Evolutionary conservation across 2,888 invertebrate species (phyloP), one percentile per base, ranked within the genome.

Genomic region (Monoplex corrugatus): DNA sequence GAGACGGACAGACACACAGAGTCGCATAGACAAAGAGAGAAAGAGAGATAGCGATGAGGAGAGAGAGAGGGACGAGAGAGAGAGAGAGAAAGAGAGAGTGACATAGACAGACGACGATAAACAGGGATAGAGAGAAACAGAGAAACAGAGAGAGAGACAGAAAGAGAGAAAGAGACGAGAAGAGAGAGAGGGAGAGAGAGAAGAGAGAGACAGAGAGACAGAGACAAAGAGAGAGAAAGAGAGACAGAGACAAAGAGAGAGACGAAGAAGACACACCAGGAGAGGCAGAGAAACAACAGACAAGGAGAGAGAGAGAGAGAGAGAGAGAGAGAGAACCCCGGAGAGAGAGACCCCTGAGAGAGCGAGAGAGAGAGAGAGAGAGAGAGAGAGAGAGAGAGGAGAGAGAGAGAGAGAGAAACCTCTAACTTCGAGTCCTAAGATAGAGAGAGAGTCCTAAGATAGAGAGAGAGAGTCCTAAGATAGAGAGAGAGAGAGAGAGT

Each of bases 101-200:
- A 50, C n/a, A n/a, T n/a, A n/a, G 50, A 16, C 16, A 28, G 28
- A 28, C 16, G 57, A 57, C 19, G 28, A 10, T 2, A 10, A 57
- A 28, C 2, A 10, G 10, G 57, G 28, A 28, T 23, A 10, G 10
- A 28, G 10, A 1, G 10, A 57, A 28, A 57, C 19, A 10, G 10
- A 10, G 10, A 10, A 28, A 10, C 19, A 57, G 57, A 10, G 57
- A 57, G 57, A 10, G 10, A 57, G 57, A 10, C 2, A 2, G 68
- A n/a, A 32, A 68, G n/a, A 68, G 68, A n/a, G n/a, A n/a, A 8
- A 32, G n/a, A n/a, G 68, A 23, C 6, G 8, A n/a, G n/a, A n/a
- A 28, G n/a, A 68, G 68, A 68, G 68, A 68, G 68, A n/a, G n/a
- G 32, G 68, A 68, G 68, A 68, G n/a, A n/a, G 68, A 68, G n/a